Base-by-base conservation (phyloP, 2,113 vertebrate species). In the Candoia aspera region DNA sequence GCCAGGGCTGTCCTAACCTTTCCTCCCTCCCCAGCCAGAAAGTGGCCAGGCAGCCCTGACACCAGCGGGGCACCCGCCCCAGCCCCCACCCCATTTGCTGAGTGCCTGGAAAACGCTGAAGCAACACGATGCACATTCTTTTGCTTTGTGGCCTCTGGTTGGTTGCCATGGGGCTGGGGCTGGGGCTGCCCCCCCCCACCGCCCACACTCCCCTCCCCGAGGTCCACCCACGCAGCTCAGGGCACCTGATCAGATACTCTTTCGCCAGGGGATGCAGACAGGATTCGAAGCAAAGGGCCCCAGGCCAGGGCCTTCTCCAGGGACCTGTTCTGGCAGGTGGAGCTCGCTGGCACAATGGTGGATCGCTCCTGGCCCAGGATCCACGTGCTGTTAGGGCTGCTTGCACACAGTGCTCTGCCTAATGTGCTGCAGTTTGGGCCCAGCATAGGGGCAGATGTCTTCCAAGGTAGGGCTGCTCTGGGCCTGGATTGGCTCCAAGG, bases 111-210 rank as follows among this genome's bases (percentile, higher is more conserved):
- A 96, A 96, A 95, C 46, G 95, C 96, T 96, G 96, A 97, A 94
- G 94, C 92, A 29, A 95, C 96, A 97, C 95, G 96, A 96, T 96
- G 96, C 96, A 93, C 94, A 96, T 96, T 95, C 95, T 95, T 95
- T 93, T 0, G 91, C 95, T 96, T 94, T 95, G 95, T 93, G 95
- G 96, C 95, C 86, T 58, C 94, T 1, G 85, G 87, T 1, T 91
- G 60, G 97, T 97, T 96, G 92, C 95, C 96, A 97, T 97, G 97
- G 96, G 95, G 95, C 94, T 21, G 12, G 60, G 54, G 90, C 96
- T 94, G 96, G 94, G 97, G 96, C 94, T 94, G 95, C 37, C 21
- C 17, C 73, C 33, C 33, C 17, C 49, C 49, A 49, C 49, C 33
- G 33, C 17, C 49, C 49, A 49, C 49, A 4, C 73, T n/a, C 64